phyloP scores from a whole-genome alignment of 2,888 invertebrate species.

The Gnatocerus cornutus region DNA sequence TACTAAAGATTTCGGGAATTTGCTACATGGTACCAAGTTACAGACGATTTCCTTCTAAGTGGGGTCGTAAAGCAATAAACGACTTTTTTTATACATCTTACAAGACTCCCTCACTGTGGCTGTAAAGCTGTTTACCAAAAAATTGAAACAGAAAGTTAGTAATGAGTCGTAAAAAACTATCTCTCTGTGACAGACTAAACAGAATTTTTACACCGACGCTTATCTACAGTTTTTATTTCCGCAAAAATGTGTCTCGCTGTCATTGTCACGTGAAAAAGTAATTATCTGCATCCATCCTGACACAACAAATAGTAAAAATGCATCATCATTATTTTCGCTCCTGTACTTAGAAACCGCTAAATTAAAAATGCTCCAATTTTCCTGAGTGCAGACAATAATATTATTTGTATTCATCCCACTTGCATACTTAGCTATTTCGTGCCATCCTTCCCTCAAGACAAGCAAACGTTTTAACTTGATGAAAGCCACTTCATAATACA shows the following conservation, averaged over 20 bases:
- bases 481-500: constrained; percentile 2
- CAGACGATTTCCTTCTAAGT: constrained; percentile 7
- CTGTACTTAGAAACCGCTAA: background rate
- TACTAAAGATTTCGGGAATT: constrained; percentile 2
- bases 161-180: too few species aligned
- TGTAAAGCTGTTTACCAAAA: too few species aligned
- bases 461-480: constrained; percentile 23
- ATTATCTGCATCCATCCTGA: too few species aligned
- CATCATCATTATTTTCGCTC: background rate
- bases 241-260: too few species aligned
- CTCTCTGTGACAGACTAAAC: too few species aligned
- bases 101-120: too few species aligned
- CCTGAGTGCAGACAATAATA: constrained; percentile 8
- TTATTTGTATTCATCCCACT: constrained; percentile 9
- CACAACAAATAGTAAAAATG: background rate
- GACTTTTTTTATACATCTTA: background rate
- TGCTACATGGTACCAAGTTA: background rate
- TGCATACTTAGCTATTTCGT: constrained; percentile 10
- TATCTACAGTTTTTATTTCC: too few species aligned
- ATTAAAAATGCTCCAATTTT: constrained; percentile 12
- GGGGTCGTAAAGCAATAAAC: constrained; percentile 5
- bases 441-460: background rate
- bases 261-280: too few species aligned
- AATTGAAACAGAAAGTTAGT: too few species aligned
- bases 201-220: too few species aligned